These are phyloP conservation scores for Bactericera cockerelli DNA, from an alignment of 1,140 invertebrate genomes.

Conservation along the genomic window DNA sequence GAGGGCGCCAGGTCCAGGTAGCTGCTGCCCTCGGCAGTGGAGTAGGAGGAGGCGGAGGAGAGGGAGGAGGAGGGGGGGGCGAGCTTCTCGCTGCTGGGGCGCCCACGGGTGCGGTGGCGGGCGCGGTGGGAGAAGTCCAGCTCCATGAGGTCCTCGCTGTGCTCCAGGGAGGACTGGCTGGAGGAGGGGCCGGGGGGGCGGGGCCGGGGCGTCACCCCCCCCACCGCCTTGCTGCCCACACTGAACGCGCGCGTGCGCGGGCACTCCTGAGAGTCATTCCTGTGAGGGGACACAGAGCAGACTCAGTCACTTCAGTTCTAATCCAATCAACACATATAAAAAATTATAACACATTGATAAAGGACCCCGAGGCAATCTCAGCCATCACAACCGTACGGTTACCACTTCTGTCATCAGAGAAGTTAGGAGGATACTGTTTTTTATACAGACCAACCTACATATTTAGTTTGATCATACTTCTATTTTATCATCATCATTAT, in stretches of 20 bases:
- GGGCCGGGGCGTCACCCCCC: background rate
- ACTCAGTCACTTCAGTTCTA: no score
- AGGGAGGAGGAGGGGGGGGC: constrained; percentile 12
- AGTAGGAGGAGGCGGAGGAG: constrained; percentile 20
- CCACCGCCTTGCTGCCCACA: constrained; percentile 41
- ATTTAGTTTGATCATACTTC: no score
- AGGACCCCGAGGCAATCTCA: no score
- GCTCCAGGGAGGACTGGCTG: constrained; percentile 43
- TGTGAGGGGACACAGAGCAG: constrained; percentile 8
- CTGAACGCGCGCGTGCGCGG: constrained; percentile 47
- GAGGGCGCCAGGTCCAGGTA: constrained; percentile 19
- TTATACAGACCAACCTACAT: no score
- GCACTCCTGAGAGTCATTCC: constrained; percentile 24
- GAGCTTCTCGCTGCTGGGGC: constrained; percentile 19
- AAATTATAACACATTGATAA: no score
- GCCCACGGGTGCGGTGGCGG: constrained; percentile 14
- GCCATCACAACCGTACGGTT: no score
- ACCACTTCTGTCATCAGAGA: no score
- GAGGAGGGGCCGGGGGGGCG: constrained; percentile 29
- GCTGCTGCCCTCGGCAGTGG: constrained; percentile 21
- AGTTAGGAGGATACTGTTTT: no score
- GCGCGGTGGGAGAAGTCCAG: constrained; percentile 44
- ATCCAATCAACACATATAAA: no score
- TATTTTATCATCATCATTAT: no score
- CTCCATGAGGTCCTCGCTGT: constrained; percentile 63